Evolutionary conservation across 2,113 vertebrate species (phyloP).

Genomic region (Argyrosomus japonicus): DNA sequence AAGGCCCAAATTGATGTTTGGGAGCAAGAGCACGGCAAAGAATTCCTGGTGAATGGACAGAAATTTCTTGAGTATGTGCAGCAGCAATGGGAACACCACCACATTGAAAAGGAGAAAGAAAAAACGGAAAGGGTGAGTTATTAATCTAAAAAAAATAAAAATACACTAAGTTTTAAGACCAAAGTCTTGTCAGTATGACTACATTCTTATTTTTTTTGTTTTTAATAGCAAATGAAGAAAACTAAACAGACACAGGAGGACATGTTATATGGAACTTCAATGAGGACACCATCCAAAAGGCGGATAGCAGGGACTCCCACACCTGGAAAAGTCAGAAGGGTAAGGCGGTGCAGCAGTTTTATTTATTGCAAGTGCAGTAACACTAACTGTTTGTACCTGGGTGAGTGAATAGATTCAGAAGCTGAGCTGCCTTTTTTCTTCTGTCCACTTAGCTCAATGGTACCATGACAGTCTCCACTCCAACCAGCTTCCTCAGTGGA

Average conservation of each 20-base stretch:
- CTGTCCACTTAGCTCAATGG: conserved; percentile 84
- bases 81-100: conserved; percentile 90
- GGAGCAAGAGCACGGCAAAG: conserved; percentile 83
- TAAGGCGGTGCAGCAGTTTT: conserved; percentile 56
- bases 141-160: not conserved
- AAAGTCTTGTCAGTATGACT: not conserved
- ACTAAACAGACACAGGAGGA: conserved; percentile 89
- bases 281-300: conserved; percentile 87
- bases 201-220: not conserved
- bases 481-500: conserved; percentile 85
- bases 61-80: conserved; percentile 88
- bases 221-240: conserved; percentile 91
- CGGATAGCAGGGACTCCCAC: conserved; percentile 79
- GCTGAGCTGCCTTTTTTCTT: not conserved
- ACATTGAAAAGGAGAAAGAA: conserved; percentile 89
- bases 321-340: conserved; percentile 90
- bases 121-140: conserved; percentile 89
- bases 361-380: not conserved
- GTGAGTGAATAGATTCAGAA: not conserved
- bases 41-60: conserved; percentile 90
- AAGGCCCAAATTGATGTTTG: conserved; percentile 87
- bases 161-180: rapidly evolving
- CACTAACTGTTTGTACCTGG: not conserved
- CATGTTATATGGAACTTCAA: conserved; percentile 89
- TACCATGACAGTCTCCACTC: conserved; percentile 79